Base-by-base conservation (phyloP, 2,888 invertebrate species). In the Drosophila kanekoi region DNA sequence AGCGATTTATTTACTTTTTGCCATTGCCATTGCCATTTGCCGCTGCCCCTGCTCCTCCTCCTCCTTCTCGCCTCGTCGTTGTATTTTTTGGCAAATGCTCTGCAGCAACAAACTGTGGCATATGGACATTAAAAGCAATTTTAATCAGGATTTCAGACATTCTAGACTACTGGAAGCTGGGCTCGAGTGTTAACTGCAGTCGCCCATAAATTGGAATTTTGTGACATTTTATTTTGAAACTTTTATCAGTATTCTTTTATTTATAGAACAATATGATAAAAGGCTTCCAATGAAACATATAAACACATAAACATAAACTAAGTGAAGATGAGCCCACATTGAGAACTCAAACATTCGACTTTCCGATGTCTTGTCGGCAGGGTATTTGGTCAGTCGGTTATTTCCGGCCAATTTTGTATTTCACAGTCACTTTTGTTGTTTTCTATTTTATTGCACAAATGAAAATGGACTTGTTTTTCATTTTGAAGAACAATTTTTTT, bases 401-500 rank as follows among this genome's bases (percentile, higher is more conserved):
- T 37, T 20, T n/a, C 41, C 8, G 4, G 6, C 4, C 3, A 37
- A 37, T 40, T 54, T 64, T 43, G 45, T 49, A 16, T 20, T 37
- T n/a, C 51, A 28, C 43, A 48, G 58, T 53, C 54, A 16, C 41
- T 62, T 37, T 59, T 43, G 65, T 83, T 88, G 75, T 80, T 87
- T 81, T 80, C 77, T 76, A 82, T 82, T 82, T 87, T 84, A 80
- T 86, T 88, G 77, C 72, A 77, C 81, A 78, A 79, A 86, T 88
- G 79, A 82, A 86, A 85, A 88, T 87, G 87, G 77, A 83, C 77
- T 64, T 88, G 86, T 86, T 85, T 80, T 88, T 88, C 87, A 83
- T 86, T 88, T 82, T 85, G 59, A 45, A 28, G 28, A 71, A 56
- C 18, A 70, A 63, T 63, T 58, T 66, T 62, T 33, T 28, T 45